phyloP scores from a whole-genome alignment of 2,888 invertebrate species.

The Bibio marci region DNA sequence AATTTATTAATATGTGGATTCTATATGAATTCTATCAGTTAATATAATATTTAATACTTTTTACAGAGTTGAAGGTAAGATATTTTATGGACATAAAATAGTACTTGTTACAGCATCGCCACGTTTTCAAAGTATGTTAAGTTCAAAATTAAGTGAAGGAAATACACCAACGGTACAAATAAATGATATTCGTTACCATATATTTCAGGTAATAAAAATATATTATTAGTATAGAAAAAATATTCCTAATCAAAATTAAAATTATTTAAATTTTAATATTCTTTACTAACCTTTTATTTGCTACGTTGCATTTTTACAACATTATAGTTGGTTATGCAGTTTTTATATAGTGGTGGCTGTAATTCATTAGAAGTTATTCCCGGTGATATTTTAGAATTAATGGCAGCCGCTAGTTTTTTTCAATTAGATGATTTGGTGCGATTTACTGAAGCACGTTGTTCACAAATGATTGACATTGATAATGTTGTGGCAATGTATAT shows the following conservation, averaged over 20 bases:
- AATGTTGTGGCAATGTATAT: conserved; percentile 86
- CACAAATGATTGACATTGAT: conserved; percentile 66
- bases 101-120: conserved; percentile 82
- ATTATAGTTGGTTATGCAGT: conserved; percentile 84
- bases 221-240: background rate
- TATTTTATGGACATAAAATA: conserved; percentile 89
- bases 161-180: conserved; percentile 76
- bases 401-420: conserved; percentile 86
- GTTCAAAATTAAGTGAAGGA: conserved; percentile 53
- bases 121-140: conserved; percentile 69
- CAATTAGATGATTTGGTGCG: conserved; percentile 69
- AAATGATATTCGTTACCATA: conserved; percentile 81
- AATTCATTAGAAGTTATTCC: conserved; percentile 60
- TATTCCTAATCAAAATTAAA: background rate
- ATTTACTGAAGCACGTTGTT: conserved; percentile 74
- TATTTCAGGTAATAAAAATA: conserved; percentile 76
- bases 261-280: background rate
- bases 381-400: conserved; percentile 66
- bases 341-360: conserved; percentile 79
- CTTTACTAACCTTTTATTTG: conserved; percentile 1
- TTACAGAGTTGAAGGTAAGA: conserved; percentile 63
- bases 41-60: too few species aligned
- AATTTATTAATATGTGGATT: too few species aligned
- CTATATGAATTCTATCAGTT: too few species aligned
- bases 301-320: too few species aligned